Conservation (phyloP, 1,140 invertebrate species). For the Anastrepha obliqua region DNA sequence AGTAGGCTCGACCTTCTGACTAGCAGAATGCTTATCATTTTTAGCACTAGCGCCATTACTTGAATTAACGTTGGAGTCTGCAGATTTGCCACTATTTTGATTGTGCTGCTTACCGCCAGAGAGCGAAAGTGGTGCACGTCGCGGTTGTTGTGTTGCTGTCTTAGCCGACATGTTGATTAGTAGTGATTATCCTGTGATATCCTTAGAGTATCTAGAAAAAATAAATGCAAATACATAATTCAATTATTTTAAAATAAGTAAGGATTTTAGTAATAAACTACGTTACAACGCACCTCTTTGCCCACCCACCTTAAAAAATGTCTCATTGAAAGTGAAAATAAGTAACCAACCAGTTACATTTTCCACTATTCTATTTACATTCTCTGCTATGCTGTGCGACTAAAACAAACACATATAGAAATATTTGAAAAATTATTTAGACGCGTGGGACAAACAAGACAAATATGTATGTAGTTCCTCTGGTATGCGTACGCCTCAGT, state of each 20-base stretch:
- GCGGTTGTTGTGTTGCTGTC: conserved; percentile 64
- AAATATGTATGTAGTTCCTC: no score
- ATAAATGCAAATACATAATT: not conserved
- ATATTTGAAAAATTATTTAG: not conserved
- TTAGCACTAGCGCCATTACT: conserved; percentile 43
- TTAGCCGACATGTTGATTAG: conserved; percentile 64
- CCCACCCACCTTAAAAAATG: not conserved
- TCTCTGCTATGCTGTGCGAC: not conserved
- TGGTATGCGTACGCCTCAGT: no score
- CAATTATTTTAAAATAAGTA: not conserved
- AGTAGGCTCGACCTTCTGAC: conserved; percentile 49
- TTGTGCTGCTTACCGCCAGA: conserved; percentile 53
- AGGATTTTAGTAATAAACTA: no score
- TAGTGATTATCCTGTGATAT: not conserved
- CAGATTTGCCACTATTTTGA: conserved; percentile 21
- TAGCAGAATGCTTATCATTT: conserved; percentile 52
- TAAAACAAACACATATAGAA: not conserved
- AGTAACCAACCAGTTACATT: not conserved
- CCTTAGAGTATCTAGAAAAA: not conserved
- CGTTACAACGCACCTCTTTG: no score
- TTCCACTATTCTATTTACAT: not conserved
- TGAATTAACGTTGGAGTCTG: conserved; percentile 26
- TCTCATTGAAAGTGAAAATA: not conserved
- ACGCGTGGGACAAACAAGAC: not conserved
- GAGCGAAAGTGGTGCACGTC: conserved; percentile 65